These are phyloP conservation scores for Sceloporus undulatus DNA, from an alignment of 2,113 vertebrate species.

Conservation along the genomic window DNA sequence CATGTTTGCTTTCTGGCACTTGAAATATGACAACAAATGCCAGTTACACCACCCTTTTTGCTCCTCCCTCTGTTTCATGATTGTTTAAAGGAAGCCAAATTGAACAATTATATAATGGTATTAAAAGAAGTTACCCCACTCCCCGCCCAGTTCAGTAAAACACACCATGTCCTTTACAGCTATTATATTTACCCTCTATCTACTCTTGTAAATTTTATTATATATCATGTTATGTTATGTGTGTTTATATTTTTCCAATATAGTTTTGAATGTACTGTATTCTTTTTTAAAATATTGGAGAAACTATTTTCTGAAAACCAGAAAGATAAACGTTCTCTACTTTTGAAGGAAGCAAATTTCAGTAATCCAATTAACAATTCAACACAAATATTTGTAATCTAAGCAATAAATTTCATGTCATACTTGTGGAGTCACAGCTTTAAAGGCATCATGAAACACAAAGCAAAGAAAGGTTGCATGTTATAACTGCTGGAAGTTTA, in stretches of 20 bases:
- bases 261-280: neutral
- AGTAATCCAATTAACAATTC: slow-evolving; percentile 36
- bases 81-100: too few relatives aligned
- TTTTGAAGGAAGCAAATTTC: slow-evolving; percentile 15
- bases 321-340: slow-evolving; percentile 27
- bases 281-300: neutral
- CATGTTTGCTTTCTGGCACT: too few relatives aligned
- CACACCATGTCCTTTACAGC: too few relatives aligned
- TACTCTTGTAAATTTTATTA: neutral
- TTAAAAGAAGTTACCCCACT: too few relatives aligned
- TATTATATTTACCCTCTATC: neutral
- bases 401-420: slow-evolving; percentile 19
- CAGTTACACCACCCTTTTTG: too few relatives aligned
- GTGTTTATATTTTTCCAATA: neutral
- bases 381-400: slow-evolving; percentile 45
- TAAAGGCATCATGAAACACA: slow-evolving; percentile 48
- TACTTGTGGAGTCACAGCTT: slow-evolving; percentile 47
- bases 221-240: neutral
- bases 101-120: too few relatives aligned
- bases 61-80: too few relatives aligned
- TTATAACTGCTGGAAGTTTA: neutral
- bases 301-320: slow-evolving; percentile 34
- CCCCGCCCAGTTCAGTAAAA: too few relatives aligned
- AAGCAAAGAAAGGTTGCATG: slow-evolving; percentile 29
- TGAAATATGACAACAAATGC: too few relatives aligned